A percentile compares a stretch with the other conserved stretches of the same genome.
phyloP scores from a whole-genome alignment of 2,113 vertebrate genomes.

The Microcebus jonahi region DNA sequence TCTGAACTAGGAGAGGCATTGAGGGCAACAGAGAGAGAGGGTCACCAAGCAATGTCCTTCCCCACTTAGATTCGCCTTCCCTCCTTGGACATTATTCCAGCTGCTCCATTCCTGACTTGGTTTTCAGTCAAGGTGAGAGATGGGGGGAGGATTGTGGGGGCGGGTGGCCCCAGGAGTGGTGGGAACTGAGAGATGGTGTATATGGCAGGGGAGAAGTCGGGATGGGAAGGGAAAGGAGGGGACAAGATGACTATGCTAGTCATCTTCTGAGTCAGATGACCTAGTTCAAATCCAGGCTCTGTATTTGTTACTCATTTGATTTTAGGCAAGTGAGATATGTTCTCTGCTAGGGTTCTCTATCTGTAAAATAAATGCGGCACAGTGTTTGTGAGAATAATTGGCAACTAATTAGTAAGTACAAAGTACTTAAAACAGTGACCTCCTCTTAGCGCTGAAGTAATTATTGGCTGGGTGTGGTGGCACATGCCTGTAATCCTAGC shows the following conservation, averaged over 20 bases:
- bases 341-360: background rate
- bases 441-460: background rate
- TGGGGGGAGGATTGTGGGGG: no score
- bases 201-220: background rate
- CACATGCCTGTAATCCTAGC: no score
- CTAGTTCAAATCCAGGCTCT: background rate
- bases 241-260: background rate
- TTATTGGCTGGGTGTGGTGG: no score
- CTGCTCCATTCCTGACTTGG: background rate
- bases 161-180: background rate
- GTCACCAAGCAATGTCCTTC: background rate
- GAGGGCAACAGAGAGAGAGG: background rate
- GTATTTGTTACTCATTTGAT: background rate
- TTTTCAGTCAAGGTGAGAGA: background rate
- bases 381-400: background rate
- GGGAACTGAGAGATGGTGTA: fast-evolving
- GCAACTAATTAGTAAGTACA: background rate
- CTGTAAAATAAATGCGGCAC: background rate
- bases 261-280: no score
- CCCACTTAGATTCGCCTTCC: background rate
- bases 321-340: background rate
- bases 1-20: background rate
- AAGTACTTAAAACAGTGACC: background rate
- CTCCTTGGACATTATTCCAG: background rate
- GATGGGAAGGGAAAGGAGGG: no score